Conservation (phyloP, 2,797 vertebrate genomes). For the Cryptoprocta ferox region DNA sequence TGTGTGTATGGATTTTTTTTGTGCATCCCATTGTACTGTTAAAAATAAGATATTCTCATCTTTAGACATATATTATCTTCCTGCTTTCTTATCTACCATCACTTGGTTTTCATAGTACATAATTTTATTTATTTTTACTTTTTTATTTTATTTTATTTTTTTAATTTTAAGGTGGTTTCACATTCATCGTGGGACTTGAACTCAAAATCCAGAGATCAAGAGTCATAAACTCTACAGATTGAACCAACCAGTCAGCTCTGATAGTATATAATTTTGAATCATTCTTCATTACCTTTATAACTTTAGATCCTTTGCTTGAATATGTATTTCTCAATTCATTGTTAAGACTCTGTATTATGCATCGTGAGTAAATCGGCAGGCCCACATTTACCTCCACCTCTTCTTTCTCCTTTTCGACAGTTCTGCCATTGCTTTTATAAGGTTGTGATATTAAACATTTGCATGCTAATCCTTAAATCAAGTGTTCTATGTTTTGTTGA, state of each 20-base stretch:
- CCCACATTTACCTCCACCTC: rapidly evolving
- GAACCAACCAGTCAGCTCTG: too few species aligned
- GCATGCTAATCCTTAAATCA: neutral
- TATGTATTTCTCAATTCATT: neutral
- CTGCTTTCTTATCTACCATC: neutral
- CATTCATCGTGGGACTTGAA: too few species aligned
- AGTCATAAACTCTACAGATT: too few species aligned
- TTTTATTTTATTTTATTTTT: too few species aligned
- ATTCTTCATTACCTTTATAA: neutral
- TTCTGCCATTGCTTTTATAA: neutral
- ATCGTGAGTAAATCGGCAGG: neutral
- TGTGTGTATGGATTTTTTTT: neutral
- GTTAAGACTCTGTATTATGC: neutral
- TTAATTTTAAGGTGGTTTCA: too few species aligned
- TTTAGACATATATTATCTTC: neutral
- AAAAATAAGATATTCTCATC: neutral
- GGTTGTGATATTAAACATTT: neutral
- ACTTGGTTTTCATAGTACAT: neutral
- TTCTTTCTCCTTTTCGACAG: neutral
- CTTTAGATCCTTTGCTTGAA: neutral
- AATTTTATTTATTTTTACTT: neutral
- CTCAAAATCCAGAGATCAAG: too few species aligned
- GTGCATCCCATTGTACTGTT: neutral
- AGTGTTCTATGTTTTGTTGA: neutral
- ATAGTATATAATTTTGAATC: neutral